A percentile compares a stretch with the other conserved stretches of the same genome.
Evolutionary conservation across 37 sponge, comb jelly and placozoan species (phyloP).

Genomic region (Cliona cf. orientalis): DNA sequence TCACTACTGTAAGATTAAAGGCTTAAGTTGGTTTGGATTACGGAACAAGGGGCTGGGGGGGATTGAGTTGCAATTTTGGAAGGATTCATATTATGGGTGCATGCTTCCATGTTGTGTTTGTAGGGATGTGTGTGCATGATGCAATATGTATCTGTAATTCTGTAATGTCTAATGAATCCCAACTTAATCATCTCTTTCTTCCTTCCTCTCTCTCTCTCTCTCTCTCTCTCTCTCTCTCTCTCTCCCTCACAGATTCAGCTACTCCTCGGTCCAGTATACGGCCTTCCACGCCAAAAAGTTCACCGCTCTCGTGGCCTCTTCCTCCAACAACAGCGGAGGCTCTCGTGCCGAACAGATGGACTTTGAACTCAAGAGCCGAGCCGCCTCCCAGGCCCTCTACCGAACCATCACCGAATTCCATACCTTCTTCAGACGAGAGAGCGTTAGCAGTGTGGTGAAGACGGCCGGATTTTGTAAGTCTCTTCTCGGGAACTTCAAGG

Average conservation of each 20-base stretch:
- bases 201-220: not conserved
- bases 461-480: constrained; percentile 74
- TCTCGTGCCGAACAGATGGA: constrained; percentile 23
- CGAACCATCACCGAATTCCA: constrained; percentile 82
- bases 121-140: not conserved
- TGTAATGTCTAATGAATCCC: too few relatives aligned
- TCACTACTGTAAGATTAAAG: too few relatives aligned
- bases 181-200: too few relatives aligned
- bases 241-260: constrained; percentile 54
- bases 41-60: too few relatives aligned
- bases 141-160: not conserved
- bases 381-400: constrained; percentile 73
- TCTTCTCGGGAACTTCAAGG: constrained; percentile 68
- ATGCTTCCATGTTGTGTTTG: not conserved
- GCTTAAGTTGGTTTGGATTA: too few relatives aligned
- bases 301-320: constrained; percentile 35
- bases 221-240: not conserved
- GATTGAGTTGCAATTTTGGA: too few relatives aligned
- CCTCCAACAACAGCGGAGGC: constrained; percentile 5
- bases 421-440: constrained; percentile 76
- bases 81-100: not conserved
- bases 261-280: constrained; percentile 67
- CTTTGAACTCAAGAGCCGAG: constrained; percentile 58
- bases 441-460: constrained; percentile 68
- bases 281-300: constrained; percentile 81